A percentile compares a stretch with the other conserved stretches of the same genome.
Evolutionary conservation across 2,888 invertebrate genomes (phyloP).

Genomic region (Nycteola revayana): DNA sequence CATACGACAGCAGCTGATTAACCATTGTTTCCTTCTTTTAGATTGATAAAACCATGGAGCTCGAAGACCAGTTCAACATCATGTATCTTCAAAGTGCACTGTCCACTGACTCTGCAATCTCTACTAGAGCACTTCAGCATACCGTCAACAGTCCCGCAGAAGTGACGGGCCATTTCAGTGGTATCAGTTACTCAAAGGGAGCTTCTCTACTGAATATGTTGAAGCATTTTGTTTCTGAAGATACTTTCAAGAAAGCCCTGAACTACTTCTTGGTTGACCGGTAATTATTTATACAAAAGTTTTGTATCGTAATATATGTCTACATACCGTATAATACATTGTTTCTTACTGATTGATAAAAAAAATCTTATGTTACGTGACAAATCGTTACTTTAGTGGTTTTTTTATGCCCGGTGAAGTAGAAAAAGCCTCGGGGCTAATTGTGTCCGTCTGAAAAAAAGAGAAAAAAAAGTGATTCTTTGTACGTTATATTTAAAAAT

Average conservation of each 20-base stretch:
- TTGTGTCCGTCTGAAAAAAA: no score
- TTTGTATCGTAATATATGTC: no score
- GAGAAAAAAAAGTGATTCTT: no score
- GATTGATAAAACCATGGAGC: constrained; percentile 70
- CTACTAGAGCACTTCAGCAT: constrained; percentile 83
- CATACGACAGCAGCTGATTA: no score
- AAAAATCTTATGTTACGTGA: no score
- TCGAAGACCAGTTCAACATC: constrained; percentile 87
- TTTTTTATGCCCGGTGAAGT: no score
- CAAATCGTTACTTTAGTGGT: no score
- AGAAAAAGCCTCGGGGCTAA: no score
- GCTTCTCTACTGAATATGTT: constrained; percentile 85
- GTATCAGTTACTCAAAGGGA: constrained; percentile 87
- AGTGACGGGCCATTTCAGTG: constrained; percentile 84
- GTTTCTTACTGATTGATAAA: no score
- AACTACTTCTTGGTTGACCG: constrained; percentile 70
- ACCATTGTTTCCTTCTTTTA: constrained; percentile 25
- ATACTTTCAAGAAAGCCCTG: constrained; percentile 80
- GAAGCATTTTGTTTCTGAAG: constrained; percentile 80
- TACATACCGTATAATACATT: no score
- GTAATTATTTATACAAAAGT: constrained; percentile 45
- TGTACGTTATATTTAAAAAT: no score
- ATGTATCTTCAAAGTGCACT: constrained; percentile 86
- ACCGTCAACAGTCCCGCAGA: constrained; percentile 82
- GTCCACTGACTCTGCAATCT: constrained; percentile 47